Evolutionary conservation across 1,140 invertebrate genomes (phyloP), one percentile per base, ranked within the genome.

Genomic region (Neodiprion lecontei): DNA sequence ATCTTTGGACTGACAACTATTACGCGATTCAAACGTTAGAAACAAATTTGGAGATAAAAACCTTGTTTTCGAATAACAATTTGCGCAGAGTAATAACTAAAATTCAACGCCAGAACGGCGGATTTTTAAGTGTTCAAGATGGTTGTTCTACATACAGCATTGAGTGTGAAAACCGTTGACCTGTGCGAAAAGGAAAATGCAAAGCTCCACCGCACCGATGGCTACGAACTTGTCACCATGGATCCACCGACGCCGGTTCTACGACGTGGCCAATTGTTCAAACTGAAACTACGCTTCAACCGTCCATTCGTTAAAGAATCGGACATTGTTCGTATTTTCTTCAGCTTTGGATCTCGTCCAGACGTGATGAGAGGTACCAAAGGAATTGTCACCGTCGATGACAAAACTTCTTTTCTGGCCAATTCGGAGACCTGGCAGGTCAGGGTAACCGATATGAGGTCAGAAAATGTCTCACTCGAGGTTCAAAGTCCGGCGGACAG

Each of bases 191-290:
- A 83, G 70, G 91, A 92, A 77, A 95, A 95, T 80, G 89, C 91
- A 0, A 84, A 88, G 48, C 79, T 81, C 2, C 94, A 94, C 82
- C 91, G 92, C 79, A 93, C 93, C 7, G 87, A 90, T 50, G 89
- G 90, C 74, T 95, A 89, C 78, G 93, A 94, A 79, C 83, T 90
- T 11, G 85, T 93, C 9, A 89, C 91, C 47, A 89, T 91, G 7
- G 83, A 90, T 73, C 85, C 88, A 73, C 71, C 85, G 0, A 87
- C 87, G 9, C 87, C 91, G 0, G 88, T 95, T 50, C 85, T 94
- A 4, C 84, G 93, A 17, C 85, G 93, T n/a, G 93, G 93, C 0
- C 89, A 91, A 78, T 87, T 89, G 1, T 94, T 95, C 86, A 91
- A 89, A 72, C 82, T 93, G 0, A 90, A 90, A 4, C 81, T 94